Percentiles rank a stretch among this genome's conserved stretches.
These are phyloP conservation scores for Sebastes fasciatus DNA, from an alignment of 2,113 vertebrate genomes.

Conservation along the genomic window DNA sequence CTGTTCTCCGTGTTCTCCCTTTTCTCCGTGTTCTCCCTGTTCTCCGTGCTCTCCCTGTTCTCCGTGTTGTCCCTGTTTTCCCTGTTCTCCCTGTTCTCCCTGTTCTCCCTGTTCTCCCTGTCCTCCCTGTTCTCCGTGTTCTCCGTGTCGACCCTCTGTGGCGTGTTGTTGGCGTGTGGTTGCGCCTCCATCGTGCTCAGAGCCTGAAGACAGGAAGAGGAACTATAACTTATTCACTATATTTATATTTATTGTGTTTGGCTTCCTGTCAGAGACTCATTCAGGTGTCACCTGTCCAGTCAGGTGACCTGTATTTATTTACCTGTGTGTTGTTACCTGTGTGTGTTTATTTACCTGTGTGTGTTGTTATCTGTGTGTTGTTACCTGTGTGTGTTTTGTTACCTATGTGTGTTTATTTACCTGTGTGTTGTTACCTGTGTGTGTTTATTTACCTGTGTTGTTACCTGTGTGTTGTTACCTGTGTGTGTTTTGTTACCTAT, in stretches of 20 bases:
- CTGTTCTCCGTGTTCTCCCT: accelerated
- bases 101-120: background rate
- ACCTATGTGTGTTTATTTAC: background rate
- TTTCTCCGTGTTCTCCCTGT: accelerated
- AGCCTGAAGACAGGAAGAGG: constrained; percentile 35
- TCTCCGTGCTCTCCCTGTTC: accelerated
- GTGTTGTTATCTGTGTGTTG: constrained; percentile 52
- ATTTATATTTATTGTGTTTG: too few species aligned
- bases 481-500: too few species aligned
- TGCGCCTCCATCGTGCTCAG: constrained; percentile 58
- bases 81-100: accelerated
- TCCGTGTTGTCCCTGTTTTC: background rate
- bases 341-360: constrained; percentile 70
- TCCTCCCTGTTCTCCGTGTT: background rate
- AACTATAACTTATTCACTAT: background rate
- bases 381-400: background rate
- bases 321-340: background rate
- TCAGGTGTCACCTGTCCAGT: too few species aligned
- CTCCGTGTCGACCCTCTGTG: background rate
- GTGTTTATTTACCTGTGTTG: background rate
- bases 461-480: background rate
- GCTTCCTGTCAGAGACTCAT: too few species aligned
- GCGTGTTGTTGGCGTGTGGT: background rate
- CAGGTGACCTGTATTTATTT: background rate
- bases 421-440: background rate